phyloP scores from a whole-genome alignment of 1,140 invertebrate species.

The Probaryconus sp. region DNA sequence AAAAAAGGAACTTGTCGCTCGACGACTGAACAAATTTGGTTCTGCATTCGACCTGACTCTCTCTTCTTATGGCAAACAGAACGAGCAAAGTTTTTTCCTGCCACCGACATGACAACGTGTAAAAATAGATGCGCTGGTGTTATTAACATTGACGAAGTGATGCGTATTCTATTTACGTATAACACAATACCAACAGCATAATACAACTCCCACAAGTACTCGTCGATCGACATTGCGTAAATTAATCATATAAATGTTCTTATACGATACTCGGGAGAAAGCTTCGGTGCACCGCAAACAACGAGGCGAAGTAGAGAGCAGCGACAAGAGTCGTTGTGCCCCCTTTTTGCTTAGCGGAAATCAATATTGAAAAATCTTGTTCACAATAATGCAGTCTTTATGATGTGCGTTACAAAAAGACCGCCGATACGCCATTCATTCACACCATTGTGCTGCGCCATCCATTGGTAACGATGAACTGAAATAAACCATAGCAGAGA shows the following conservation, averaged over 20 bases:
- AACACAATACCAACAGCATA: too few relatives aligned
- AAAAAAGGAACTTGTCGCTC: too few relatives aligned
- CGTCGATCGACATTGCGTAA: slow-evolving; percentile 34
- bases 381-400: background rate
- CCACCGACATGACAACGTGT: too few relatives aligned
- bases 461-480: too few relatives aligned
- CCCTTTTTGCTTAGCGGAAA: slow-evolving; percentile 9
- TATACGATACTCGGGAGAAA: slow-evolving; percentile 61
- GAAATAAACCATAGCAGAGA: too few relatives aligned
- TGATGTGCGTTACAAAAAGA: too few relatives aligned
- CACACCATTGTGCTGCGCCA: too few relatives aligned
- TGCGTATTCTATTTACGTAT: background rate
- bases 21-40: too few relatives aligned
- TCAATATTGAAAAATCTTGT: slow-evolving; percentile 12
- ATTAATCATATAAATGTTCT: slow-evolving; percentile 44
- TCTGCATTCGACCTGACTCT: too few relatives aligned
- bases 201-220: slow-evolving; percentile 23
- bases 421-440: too few relatives aligned
- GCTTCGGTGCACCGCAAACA: slow-evolving; percentile 61
- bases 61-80: too few relatives aligned
- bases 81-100: too few relatives aligned
- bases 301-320: slow-evolving; percentile 58
- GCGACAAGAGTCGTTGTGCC: slow-evolving; percentile 19
- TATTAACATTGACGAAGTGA: background rate
- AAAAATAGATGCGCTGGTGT: slow-evolving; percentile 16